These are phyloP conservation scores for Manis crassicaudata DNA, from an alignment of 2,797 vertebrate species.

Conservation along the genomic window DNA sequence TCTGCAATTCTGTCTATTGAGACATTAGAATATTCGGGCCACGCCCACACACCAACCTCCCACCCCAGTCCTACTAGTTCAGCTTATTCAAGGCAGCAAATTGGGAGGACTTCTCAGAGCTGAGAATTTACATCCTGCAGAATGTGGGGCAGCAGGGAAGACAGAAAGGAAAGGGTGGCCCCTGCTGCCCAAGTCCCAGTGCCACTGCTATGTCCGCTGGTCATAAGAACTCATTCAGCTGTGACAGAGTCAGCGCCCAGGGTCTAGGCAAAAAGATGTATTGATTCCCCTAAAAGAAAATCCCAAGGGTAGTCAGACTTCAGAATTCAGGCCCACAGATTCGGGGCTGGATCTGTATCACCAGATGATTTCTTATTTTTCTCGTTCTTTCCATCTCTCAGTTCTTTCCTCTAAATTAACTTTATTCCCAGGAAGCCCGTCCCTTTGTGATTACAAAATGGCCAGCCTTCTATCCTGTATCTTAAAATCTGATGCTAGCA, in stretches of 20 bases:
- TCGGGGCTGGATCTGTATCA: not conserved
- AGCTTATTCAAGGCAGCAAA: not conserved
- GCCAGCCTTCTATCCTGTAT: not conserved
- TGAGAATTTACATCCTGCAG: not conserved
- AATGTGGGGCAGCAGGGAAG: not conserved
- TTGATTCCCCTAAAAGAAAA: not conserved
- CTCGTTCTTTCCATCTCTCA: not conserved
- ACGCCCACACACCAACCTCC: accelerated
- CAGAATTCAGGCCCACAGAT: not conserved
- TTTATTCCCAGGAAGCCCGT: not conserved
- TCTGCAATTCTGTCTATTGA: not conserved
- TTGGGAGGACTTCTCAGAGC: not conserved
- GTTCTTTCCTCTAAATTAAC: constrained; percentile 27
- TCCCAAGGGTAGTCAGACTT: not conserved
- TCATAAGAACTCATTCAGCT: not conserved
- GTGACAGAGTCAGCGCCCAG: not conserved
- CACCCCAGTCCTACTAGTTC: not conserved
- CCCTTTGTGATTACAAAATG: not conserved
- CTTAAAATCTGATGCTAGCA: not conserved
- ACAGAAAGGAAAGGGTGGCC: not conserved
- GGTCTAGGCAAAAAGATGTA: not conserved
- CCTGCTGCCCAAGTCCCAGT: too few relatives aligned
- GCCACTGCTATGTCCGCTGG: not conserved
- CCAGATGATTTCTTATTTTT: not conserved
- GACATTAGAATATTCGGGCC: not conserved